Evolutionary conservation across 2,113 vertebrate genomes (phyloP).

Genomic region (Mastomys natalensis): DNA sequence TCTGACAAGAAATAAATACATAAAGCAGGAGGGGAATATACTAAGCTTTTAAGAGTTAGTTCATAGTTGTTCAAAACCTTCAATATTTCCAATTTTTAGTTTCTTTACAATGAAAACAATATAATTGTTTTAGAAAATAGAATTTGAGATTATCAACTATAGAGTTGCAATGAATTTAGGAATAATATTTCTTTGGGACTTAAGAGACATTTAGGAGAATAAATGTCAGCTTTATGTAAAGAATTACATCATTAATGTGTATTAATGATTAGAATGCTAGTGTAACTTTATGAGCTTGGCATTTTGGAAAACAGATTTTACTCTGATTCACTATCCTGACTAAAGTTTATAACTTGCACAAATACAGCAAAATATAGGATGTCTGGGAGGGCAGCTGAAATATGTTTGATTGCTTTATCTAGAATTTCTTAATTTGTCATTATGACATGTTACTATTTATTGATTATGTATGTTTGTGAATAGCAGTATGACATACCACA

Average conservation of each 20-base stretch:
- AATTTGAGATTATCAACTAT: not conserved
- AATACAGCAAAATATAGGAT: not conserved
- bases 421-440: not conserved
- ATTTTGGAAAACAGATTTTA: not conserved
- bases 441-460: not conserved
- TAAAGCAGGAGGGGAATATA: not conserved
- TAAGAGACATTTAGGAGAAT: not conserved
- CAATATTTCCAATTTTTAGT: not conserved
- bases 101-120: not conserved
- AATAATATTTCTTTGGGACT: not conserved
- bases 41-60: not conserved
- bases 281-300: not conserved
- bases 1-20: not conserved
- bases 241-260: not conserved
- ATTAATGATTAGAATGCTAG: constrained; percentile 14
- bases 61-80: not conserved
- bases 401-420: not conserved
- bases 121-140: not conserved
- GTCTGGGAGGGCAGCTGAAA: not conserved
- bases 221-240: not conserved
- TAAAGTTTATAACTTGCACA: not conserved
- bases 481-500: rapidly evolving
- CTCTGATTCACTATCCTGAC: not conserved
- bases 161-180: not conserved
- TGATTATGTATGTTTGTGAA: not conserved